Conservation (phyloP, 2,888 invertebrate genomes). For the Dione vanillae region DNA sequence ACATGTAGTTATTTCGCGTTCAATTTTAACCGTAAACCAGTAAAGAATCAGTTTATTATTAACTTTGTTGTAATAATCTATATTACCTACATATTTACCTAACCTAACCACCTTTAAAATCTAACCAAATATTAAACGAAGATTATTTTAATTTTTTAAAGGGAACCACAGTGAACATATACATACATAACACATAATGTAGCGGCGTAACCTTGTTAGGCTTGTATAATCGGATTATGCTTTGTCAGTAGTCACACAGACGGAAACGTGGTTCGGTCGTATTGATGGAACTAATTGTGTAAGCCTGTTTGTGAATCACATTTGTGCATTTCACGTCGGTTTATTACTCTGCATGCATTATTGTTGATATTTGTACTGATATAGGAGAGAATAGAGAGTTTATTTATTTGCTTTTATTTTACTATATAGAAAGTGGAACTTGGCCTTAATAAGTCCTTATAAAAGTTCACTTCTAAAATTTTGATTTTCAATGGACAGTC, state of each 20-base stretch:
- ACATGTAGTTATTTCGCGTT: too few relatives aligned
- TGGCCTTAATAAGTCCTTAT: too few relatives aligned
- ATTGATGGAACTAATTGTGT: slow-evolving; percentile 10
- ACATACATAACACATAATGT: neutral
- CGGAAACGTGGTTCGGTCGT: slow-evolving; percentile 2
- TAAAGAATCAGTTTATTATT: too few relatives aligned
- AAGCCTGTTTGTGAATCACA: neutral
- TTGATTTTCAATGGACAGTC: too few relatives aligned
- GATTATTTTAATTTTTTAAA: neutral
- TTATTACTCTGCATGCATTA: neutral
- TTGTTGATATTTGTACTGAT: neutral
- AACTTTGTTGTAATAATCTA: too few relatives aligned
- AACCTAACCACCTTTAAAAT: too few relatives aligned
- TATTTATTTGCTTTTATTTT: too few relatives aligned
- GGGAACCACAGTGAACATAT: neutral
- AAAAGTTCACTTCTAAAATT: too few relatives aligned
- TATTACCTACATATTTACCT: too few relatives aligned
- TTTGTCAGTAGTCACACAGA: slow-evolving; percentile 16
- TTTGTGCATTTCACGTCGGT: neutral
- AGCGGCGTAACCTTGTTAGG: slow-evolving; percentile 4
- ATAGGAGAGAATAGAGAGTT: too few relatives aligned
- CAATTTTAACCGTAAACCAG: too few relatives aligned
- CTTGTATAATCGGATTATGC: slow-evolving; percentile 12
- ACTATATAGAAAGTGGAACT: too few relatives aligned
- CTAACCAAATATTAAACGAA: neutral